These are phyloP conservation scores for Scolopax bukidnonensis DNA, from an alignment of 2,797 vertebrate species.

Conservation along the genomic window DNA sequence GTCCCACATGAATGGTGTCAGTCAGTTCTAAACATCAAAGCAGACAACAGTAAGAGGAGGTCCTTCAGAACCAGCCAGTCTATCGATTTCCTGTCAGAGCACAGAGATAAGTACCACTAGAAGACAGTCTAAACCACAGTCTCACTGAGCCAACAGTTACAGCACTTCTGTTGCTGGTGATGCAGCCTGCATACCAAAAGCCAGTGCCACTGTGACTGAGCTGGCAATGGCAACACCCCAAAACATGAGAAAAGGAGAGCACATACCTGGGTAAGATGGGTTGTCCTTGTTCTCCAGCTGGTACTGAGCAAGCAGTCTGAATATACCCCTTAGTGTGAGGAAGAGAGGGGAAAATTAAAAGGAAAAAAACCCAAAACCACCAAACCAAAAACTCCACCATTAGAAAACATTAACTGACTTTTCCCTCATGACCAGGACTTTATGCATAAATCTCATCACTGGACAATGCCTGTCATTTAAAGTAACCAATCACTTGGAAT, in stretches of 20 bases:
- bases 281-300: slow-evolving; percentile 95
- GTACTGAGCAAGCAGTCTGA: slow-evolving; percentile 90
- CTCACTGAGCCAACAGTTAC: background rate
- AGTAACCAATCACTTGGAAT: background rate
- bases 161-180: background rate
- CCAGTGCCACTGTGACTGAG: background rate
- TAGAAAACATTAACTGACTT: slow-evolving; percentile 3
- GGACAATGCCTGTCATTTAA: background rate
- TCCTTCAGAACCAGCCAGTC: background rate
- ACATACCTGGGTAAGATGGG: slow-evolving; percentile 87
- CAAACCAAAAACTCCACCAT: background rate
- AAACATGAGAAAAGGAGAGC: background rate
- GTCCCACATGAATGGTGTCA: background rate
- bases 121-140: background rate
- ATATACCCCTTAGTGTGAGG: slow-evolving; percentile 88
- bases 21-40: background rate
- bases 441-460: background rate
- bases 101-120: background rate
- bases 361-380: background rate
- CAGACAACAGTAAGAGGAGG: background rate
- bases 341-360: background rate
- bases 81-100: background rate
- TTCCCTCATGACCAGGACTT: background rate
- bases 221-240: background rate
- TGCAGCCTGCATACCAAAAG: background rate